Base-by-base conservation (phyloP, 1,140 invertebrate species). In the Brachionus manjavacas region DNA sequence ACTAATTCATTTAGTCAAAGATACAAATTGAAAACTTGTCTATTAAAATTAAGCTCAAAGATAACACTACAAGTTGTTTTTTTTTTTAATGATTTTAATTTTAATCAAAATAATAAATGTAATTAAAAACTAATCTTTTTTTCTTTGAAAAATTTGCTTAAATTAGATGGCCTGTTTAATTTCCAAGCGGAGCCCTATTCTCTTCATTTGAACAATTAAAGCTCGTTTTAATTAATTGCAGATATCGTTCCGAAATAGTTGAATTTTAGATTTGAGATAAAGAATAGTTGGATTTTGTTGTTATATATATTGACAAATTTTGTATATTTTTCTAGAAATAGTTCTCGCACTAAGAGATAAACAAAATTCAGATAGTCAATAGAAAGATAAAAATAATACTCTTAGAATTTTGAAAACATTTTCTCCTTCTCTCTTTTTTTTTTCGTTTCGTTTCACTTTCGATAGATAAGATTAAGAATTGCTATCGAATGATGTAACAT, bases 41-140 rank as follows among this genome's bases (percentile, higher is more conserved):
- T 76, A 74, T 76, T 76, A 46, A 76, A 76, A 49, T 76, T 49
- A 49, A 49, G 28, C 41, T 76, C 20, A 49, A 49, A 76, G 20
- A 49, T 43, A 23, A 49, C n/a, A 46, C 31, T 52, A n/a, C n/a
- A n/a, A n/a, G n/a, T n/a, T n/a, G n/a, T n/a, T n/a, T 23, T 28
- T 20, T 23, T 12, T 49, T 49, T 11, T 68, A 11, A 68, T 68
- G 66, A 39, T 41, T 74, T 74, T 43, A 41, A n/a, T 74, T 74
- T 41, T 20, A 41, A 43, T 41, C 20, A 39, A 16, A 39, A 16
- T n/a, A 41, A 72, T 31, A 70, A 70, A 35, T 43, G 68, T n/a
- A 72, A 72, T 72, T 72, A 72, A 72, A 72, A 72, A 20, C 41
- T 39, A 72, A 72, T 72, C 39, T 72, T 16, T 28, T 68, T 35